These are phyloP conservation scores for Cacoxenus indagator DNA, from an alignment of 2,888 invertebrate species.

Conservation along the genomic window DNA sequence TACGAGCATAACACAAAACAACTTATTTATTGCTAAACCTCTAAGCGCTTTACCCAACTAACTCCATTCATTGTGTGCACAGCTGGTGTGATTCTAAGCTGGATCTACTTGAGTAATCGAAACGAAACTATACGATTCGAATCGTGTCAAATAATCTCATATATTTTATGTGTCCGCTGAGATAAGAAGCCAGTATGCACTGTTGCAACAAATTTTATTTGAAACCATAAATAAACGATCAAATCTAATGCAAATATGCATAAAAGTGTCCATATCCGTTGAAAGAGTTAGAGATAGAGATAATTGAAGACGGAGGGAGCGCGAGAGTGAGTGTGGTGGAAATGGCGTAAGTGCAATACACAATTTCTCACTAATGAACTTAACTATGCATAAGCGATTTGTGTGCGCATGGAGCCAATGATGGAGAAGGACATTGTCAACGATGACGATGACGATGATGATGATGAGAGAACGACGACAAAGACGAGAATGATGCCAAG, in stretches of 20 bases:
- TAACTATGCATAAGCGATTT: slow-evolving; percentile 23
- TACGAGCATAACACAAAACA: too few relatives aligned
- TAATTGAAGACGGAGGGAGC: not conserved
- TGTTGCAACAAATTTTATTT: not conserved
- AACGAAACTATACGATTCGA: too few relatives aligned
- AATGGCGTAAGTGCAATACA: slow-evolving; percentile 5
- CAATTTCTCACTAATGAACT: slow-evolving; percentile 22
- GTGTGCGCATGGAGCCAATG: not conserved
- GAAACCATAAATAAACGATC: slow-evolving; percentile 19
- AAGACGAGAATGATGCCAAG: not conserved
- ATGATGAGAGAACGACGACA: not conserved
- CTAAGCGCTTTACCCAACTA: too few relatives aligned
- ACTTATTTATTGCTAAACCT: too few relatives aligned
- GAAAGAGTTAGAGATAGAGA: not conserved
- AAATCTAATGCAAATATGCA: slow-evolving; percentile 18
- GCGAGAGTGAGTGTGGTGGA: not conserved
- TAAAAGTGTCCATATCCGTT: slow-evolving; percentile 6
- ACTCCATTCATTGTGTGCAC: too few relatives aligned
- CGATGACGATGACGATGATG: not conserved
- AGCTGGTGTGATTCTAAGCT: not conserved
- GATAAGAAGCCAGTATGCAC: not conserved
- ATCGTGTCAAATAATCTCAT: not conserved
- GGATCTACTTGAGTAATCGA: not conserved
- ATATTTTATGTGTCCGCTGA: not conserved
- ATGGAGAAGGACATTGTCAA: too few relatives aligned